Percentiles rank a stretch among this genome's conserved stretches.
phyloP scores from a whole-genome alignment of 2,113 vertebrate genomes.

The Amphiprion ocellaris region DNA sequence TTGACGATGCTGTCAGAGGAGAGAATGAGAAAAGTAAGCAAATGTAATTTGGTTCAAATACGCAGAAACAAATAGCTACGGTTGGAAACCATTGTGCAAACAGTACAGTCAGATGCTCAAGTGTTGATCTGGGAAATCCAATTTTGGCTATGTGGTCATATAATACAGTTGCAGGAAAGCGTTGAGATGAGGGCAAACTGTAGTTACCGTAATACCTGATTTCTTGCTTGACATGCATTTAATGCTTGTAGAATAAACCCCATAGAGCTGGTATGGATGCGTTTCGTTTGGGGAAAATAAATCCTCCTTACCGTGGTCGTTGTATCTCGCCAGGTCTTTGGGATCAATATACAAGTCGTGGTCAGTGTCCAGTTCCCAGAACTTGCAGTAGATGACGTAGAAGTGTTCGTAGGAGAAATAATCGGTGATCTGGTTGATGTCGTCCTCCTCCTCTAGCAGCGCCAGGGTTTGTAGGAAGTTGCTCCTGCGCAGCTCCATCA shows the following conservation, averaged over 20 bases:
- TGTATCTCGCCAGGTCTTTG: conserved; percentile 94
- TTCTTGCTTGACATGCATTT: not conserved
- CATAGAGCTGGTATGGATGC: too few species aligned
- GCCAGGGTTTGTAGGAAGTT: conserved; percentile 99
- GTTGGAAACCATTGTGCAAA: not conserved
- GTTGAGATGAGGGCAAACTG: conserved; percentile 21
- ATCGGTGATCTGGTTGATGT: conserved; percentile 99
- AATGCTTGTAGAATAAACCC: not conserved
- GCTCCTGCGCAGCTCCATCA: conserved; percentile 95
- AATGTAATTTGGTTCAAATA: conserved; percentile 14
- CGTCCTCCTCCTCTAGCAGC: conserved; percentile 97
- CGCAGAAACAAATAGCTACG: conserved; percentile 21
- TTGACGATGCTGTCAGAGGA: conserved; percentile 90
- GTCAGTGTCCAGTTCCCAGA: conserved; percentile 99
- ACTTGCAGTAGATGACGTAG: conserved; percentile 99
- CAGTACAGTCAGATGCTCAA: conserved; percentile 12
- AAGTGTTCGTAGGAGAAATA: conserved; percentile 99
- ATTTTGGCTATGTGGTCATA: not conserved
- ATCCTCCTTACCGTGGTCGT: conserved; percentile 91
- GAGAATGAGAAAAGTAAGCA: conserved; percentile 48
- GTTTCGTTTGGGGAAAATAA: not conserved
- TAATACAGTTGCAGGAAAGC: conserved; percentile 14
- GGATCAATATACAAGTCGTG: conserved; percentile 98
- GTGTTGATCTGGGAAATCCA: not conserved
- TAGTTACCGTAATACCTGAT: not conserved